A percentile compares a stretch with the other conserved stretches of the same genome.
Evolutionary conservation across 2,113 vertebrate species (phyloP).

Genomic region (Caloenas nicobarica): DNA sequence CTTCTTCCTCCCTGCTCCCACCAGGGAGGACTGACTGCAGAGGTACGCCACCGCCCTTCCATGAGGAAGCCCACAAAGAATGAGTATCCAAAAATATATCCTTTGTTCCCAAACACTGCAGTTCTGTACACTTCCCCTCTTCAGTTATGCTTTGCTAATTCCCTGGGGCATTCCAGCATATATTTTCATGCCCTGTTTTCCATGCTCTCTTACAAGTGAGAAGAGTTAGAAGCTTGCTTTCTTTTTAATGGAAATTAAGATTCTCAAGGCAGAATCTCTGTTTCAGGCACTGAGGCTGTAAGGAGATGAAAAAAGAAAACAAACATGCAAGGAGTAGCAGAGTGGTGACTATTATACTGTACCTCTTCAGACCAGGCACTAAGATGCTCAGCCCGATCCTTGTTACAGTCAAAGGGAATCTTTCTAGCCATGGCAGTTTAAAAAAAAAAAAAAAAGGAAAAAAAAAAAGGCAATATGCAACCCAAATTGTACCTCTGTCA

Average conservation of each 20-base stretch:
- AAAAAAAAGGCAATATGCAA: not conserved
- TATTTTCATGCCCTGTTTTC: not conserved
- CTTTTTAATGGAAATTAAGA: slow-evolving; percentile 10
- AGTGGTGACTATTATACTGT: not conserved
- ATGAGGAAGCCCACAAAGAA: not conserved
- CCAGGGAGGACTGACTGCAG: not conserved
- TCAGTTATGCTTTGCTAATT: not conserved
- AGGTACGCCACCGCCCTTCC: not conserved
- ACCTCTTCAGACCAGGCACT: not conserved
- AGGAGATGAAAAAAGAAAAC: not conserved
- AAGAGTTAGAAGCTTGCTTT: not conserved
- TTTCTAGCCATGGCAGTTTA: not conserved
- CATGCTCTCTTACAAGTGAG: not conserved
- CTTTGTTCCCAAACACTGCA: not conserved
- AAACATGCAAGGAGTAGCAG: not conserved
- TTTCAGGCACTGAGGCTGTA: not conserved
- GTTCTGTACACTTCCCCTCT: not conserved
- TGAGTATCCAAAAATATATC: not conserved
- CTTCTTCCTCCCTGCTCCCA: not conserved
- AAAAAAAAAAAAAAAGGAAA: not conserved
- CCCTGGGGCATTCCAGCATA: not conserved
- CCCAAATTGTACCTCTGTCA: not conserved
- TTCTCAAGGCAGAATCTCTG: not conserved
- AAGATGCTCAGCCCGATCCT: not conserved
- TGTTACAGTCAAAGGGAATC: not conserved